Evolutionary conservation across 92 coral and sea anemone genomes (phyloP).

Genomic region (Palythoa grandiflora): DNA sequence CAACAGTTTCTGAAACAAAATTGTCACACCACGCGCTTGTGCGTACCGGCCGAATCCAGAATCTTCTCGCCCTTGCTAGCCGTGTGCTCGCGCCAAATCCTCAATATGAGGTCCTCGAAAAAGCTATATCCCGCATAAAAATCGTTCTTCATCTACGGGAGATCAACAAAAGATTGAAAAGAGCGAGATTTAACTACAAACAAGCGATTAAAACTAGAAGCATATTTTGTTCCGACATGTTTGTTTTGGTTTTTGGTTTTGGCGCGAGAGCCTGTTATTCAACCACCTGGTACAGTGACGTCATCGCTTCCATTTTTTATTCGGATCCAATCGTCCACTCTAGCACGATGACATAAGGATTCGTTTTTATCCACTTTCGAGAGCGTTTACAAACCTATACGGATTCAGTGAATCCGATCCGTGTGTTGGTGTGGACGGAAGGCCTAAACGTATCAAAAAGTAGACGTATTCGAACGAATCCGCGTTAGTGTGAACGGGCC

Average conservation of each 20-base stretch:
- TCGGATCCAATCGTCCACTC: too few relatives aligned
- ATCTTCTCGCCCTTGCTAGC: constrained; percentile 21
- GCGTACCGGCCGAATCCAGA: not conserved
- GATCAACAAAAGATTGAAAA: constrained; percentile 14
- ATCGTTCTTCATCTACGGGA: not conserved
- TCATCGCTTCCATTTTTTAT: not conserved
- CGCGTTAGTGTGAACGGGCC: constrained; percentile 2
- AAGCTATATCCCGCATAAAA: not conserved
- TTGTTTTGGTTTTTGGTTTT: not conserved
- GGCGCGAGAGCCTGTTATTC: not conserved
- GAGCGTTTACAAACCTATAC: too few relatives aligned
- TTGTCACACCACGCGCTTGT: not conserved
- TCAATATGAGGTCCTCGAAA: constrained; percentile 12
- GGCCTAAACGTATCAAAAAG: not conserved
- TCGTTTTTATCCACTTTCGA: too few relatives aligned
- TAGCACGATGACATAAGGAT: too few relatives aligned
- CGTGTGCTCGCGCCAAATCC: constrained; percentile 36
- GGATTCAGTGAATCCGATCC: too few relatives aligned
- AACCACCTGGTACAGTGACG: not conserved
- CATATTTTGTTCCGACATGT: not conserved
- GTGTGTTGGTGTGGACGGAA: too few relatives aligned
- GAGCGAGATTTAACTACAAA: not conserved
- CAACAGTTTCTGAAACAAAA: too few relatives aligned
- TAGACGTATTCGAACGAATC: not conserved
- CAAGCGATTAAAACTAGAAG: not conserved